Base-by-base conservation (phyloP, 2,888 invertebrate genomes). In the Hyposoter dolosus region DNA sequence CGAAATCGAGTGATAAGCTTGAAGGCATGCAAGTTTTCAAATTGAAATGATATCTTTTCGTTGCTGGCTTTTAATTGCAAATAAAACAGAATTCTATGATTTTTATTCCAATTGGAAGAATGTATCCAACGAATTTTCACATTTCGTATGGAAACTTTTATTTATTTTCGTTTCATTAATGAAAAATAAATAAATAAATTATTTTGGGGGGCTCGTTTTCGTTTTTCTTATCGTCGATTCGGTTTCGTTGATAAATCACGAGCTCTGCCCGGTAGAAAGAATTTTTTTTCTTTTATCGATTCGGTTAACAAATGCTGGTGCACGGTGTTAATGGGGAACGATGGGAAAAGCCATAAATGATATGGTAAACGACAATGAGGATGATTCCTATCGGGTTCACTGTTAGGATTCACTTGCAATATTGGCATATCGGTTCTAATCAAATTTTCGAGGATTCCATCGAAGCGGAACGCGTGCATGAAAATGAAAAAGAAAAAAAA, bases 371-470 rank as follows among this genome's bases (percentile, higher is more conserved):
- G 72, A 12, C 23, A 17, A 23, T 35, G 23, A 35, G 23, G 72
- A 63, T 60, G 28, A 72, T 65, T 53, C 32, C 7, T n/a, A 72
- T 40, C 63, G 23, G 50, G 47, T 23, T 65, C 6, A 40, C 40
- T 19, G 56, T 71, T 71, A 35, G 45, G 47, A 47, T 17, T 45
- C 60, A 10, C 17, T n/a, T 3, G 35, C 19, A 19, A 43, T 23
- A 63, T 15, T 63, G 28, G 65, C 50, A 43, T 23, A 40, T 65
- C 60, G 28, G 43, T 23, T 12, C 28, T 43, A 65, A 80, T 71
- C 47, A 50, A 66, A 80, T 80, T 80, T 63, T 60, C 32, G 19
- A 47, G 2, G 19, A 23, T 56, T 71, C 35, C 19, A 47, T 19
- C 23, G 32, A 63, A 60, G 19, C 19, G 19, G 10, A 28, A 60